Percentiles rank a stretch among this genome's conserved stretches.
phyloP scores from a whole-genome alignment of 2,113 vertebrate species.

The Lanius collurio region DNA sequence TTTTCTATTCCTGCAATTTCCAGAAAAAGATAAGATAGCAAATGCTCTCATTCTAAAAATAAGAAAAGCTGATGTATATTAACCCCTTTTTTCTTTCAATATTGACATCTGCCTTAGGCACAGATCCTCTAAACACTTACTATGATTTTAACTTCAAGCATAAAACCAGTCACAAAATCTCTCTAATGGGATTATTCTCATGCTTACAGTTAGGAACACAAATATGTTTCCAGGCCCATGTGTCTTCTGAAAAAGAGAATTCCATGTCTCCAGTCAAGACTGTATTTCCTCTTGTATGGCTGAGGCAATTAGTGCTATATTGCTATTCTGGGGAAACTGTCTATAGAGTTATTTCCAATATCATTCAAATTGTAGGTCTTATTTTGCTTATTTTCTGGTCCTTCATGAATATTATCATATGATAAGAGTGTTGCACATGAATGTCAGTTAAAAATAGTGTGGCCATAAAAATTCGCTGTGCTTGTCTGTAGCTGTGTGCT shows the following conservation, averaged over 20 bases:
- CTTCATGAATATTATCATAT: not conserved
- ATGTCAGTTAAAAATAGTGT: not conserved
- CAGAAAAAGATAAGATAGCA: not conserved
- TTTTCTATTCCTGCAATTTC: not conserved
- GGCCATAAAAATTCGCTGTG: not conserved
- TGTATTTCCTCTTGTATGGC: not conserved
- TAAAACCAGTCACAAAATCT: not conserved
- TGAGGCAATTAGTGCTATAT: not conserved
- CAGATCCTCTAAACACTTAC: not conserved
- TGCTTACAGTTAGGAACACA: slow-evolving; percentile 28
- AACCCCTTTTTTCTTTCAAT: not conserved
- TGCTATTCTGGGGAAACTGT: not conserved
- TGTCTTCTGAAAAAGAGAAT: not conserved
- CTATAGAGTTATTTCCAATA: not conserved
- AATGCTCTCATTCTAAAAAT: not conserved
- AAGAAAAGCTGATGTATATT: not conserved
- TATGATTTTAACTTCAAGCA: not conserved
- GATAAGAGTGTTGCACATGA: not conserved
- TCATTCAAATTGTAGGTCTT: not conserved
- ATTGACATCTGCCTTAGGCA: not conserved
- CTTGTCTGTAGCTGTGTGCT: not conserved
- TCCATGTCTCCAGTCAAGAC: not conserved
- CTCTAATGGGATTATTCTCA: slow-evolving; percentile 18
- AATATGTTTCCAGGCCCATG: not conserved
- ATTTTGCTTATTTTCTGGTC: not conserved